Conservation (phyloP, 1,140 invertebrate species). For the Delia radicum region DNA sequence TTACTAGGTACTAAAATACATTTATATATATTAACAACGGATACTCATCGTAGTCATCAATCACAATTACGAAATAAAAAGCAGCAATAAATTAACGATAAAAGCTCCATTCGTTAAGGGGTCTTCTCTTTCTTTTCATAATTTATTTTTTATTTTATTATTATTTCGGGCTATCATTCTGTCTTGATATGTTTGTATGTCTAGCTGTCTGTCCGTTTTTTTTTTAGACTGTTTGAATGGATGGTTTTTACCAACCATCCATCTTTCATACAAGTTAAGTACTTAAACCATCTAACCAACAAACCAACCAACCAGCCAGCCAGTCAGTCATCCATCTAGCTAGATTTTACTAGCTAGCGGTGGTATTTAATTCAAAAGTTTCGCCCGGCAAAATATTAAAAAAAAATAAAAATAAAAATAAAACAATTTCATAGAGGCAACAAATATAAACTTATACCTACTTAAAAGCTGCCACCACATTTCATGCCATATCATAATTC, state of each 20-base stretch:
- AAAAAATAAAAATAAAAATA: neutral
- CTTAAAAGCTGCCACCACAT: conserved; percentile 20
- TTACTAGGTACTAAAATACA: neutral
- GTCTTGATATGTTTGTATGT: conserved; percentile 1
- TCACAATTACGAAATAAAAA: conserved; percentile 52
- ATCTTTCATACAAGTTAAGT: conserved; percentile 22
- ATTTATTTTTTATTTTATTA: neutral
- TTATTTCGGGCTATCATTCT: neutral
- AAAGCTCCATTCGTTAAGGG: conserved; percentile 31
- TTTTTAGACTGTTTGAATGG: conserved; percentile 11
- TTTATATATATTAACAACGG: conserved; percentile 30
- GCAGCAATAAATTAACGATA: conserved; percentile 45
- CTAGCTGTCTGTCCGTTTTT: neutral
- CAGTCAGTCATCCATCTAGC: no score
- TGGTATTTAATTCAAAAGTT: conserved; percentile 12
- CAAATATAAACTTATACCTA: no score
- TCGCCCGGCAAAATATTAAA: neutral
- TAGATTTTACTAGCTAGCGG: neutral
- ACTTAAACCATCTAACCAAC: conserved; percentile 14
- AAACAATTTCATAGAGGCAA: conserved; percentile 3
- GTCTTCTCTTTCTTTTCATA: neutral
- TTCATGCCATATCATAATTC: conserved; percentile 12
- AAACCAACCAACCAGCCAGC: neutral
- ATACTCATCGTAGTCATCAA: conserved; percentile 51
- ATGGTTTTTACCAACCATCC: conserved; percentile 8